Conservation (phyloP, 2,797 vertebrate genomes). For the Chelon auratus region DNA sequence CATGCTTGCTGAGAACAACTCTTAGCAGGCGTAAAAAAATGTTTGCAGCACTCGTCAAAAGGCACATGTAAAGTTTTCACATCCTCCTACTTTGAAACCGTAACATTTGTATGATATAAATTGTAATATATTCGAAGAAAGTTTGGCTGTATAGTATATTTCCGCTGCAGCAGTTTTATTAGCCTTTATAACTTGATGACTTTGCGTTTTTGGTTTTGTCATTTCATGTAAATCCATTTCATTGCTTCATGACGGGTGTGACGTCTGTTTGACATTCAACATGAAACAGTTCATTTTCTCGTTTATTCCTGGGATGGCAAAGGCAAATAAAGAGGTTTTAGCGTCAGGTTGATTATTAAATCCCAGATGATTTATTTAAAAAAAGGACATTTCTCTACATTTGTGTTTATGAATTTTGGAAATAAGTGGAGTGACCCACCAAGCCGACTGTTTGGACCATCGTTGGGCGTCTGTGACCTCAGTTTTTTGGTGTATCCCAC, state of each 20-base stretch:
- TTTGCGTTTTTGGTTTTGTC: slow-evolving; percentile 32
- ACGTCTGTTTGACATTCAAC: background rate
- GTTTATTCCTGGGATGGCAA: slow-evolving; percentile 13
- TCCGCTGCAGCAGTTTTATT: slow-evolving; percentile 41
- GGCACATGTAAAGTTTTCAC: slow-evolving; percentile 15
- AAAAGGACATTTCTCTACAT: too few species aligned
- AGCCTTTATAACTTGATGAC: slow-evolving; percentile 30
- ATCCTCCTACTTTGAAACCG: slow-evolving; percentile 1
- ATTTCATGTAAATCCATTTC: slow-evolving; percentile 30
- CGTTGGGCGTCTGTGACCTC: too few species aligned
- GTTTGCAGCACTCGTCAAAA: background rate
- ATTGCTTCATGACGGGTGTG: slow-evolving; percentile 8
- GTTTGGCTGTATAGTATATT: slow-evolving; percentile 28
- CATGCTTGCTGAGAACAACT: background rate
- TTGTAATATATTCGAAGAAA: slow-evolving; percentile 46
- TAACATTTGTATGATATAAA: slow-evolving; percentile 50
- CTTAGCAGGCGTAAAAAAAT: background rate
- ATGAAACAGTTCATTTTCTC: background rate
- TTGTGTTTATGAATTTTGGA: too few species aligned
- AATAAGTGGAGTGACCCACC: too few species aligned
- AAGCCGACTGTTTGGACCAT: too few species aligned
- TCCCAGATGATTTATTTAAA: too few species aligned
- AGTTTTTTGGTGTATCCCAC: too few species aligned
- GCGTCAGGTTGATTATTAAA: background rate
- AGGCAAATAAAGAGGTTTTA: background rate